phyloP scores from a whole-genome alignment of 2,113 vertebrate species.

The Elephantulus edwardii region DNA sequence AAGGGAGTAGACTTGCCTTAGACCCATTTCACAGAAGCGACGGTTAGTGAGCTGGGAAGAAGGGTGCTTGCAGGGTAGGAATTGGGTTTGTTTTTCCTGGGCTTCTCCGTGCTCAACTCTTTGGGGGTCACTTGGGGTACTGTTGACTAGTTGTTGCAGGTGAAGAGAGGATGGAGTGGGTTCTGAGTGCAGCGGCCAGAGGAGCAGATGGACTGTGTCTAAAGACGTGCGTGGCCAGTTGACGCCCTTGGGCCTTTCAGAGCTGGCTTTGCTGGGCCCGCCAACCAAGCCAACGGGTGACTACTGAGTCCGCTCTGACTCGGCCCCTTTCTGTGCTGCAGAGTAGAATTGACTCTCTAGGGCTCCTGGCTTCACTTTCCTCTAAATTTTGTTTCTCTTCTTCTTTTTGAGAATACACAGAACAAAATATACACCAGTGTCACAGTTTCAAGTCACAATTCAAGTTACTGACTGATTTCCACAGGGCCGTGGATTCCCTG shows the following conservation, averaged over 20 bases:
- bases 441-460: too few relatives aligned
- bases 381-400: too few relatives aligned
- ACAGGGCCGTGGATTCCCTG: neutral
- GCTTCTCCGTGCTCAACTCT: neutral
- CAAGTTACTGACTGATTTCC: too few relatives aligned
- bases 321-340: too few relatives aligned
- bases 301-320: too few relatives aligned
- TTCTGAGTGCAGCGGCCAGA: neutral
- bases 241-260: neutral
- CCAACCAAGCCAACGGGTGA: too few relatives aligned
- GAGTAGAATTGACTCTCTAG: neutral
- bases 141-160: neutral
- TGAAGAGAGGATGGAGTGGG: neutral
- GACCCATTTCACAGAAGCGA: neutral
- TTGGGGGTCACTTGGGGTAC: neutral
- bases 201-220: neutral
- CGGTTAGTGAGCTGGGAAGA: neutral
- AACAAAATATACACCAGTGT: too few relatives aligned
- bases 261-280: neutral
- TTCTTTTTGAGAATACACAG: too few relatives aligned
- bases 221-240: neutral
- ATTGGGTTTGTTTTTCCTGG: neutral
- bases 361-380: too few relatives aligned
- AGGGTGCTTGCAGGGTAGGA: neutral
- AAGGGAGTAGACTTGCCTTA: neutral